Evolutionary conservation across 2,113 vertebrate species (phyloP).

Genomic region (Hippocampus zosterae): DNA sequence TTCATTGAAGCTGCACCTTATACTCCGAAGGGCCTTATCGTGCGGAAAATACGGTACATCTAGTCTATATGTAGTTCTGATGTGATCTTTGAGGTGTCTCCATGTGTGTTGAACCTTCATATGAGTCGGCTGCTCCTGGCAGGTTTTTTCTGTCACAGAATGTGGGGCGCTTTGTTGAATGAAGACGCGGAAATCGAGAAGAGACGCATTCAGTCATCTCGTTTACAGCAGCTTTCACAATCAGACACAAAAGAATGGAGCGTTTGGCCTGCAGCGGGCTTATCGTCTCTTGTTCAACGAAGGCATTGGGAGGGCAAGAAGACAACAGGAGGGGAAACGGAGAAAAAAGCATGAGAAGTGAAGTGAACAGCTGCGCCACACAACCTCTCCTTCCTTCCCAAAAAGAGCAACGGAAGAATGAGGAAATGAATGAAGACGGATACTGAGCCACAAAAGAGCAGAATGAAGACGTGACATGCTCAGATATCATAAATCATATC

Average conservation of each 20-base stretch:
- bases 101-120: background rate
- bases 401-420: slow-evolving; percentile 21
- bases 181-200: background rate
- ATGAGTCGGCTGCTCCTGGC: background rate
- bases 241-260: background rate
- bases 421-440: slow-evolving; percentile 33
- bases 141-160: background rate
- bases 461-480: background rate
- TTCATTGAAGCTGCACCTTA: too few species aligned
- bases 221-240: background rate
- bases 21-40: too few species aligned
- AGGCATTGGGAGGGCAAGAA: background rate
- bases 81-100: background rate
- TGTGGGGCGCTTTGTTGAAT: background rate
- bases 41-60: background rate
- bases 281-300: background rate
- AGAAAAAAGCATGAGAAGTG: slow-evolving; percentile 16
- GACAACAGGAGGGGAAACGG: slow-evolving; percentile 21
- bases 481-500: background rate
- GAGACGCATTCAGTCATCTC: background rate
- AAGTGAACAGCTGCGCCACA: slow-evolving; percentile 53
- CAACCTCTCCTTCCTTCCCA: slow-evolving; percentile 29
- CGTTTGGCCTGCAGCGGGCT: background rate
- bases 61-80: background rate
- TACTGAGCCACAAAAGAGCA: slow-evolving; percentile 22